These are phyloP conservation scores for Crypturellus tataupa DNA, from an alignment of 2,797 vertebrate genomes.

Conservation along the genomic window DNA sequence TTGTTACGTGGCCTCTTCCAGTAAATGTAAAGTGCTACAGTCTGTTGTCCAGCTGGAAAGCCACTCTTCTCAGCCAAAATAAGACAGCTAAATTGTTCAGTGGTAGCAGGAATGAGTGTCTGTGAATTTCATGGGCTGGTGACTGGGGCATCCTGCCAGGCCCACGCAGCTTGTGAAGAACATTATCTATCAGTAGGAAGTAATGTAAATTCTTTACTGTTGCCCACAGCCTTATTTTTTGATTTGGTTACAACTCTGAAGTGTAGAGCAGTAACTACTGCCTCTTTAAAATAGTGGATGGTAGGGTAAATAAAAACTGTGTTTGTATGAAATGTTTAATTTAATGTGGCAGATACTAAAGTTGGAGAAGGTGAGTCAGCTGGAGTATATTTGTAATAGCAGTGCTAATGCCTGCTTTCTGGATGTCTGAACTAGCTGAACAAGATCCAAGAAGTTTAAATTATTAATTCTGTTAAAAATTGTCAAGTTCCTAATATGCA, in stretches of 20 bases:
- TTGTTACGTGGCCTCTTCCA: not conserved
- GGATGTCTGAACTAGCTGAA: not conserved
- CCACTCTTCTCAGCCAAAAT: not conserved
- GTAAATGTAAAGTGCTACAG: not conserved
- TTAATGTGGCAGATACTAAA: not conserved
- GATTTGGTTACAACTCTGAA: not conserved
- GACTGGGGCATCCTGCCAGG: not conserved
- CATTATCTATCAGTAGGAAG: not conserved
- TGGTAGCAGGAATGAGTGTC: not conserved
- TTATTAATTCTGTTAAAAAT: not conserved
- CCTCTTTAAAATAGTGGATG: not conserved
- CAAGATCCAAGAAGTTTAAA: slow-evolving; percentile 5
- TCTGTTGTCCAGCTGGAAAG: slow-evolving; percentile 5
- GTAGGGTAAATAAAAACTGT: not conserved
- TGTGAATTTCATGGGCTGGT: not conserved
- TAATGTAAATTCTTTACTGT: not conserved
- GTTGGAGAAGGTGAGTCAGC: not conserved
- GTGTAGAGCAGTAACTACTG: not conserved
- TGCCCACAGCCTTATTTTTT: not conserved
- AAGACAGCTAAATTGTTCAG: not conserved
- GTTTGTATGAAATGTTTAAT: not conserved
- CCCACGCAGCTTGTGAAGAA: not conserved
- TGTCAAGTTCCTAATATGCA: slow-evolving; percentile 6
- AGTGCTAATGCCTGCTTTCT: not conserved
- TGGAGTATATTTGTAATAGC: not conserved